Evolutionary conservation across 2,113 vertebrate species (phyloP), one percentile per base, ranked within the genome.

Genomic region (Archocentrus centrarchus): DNA sequence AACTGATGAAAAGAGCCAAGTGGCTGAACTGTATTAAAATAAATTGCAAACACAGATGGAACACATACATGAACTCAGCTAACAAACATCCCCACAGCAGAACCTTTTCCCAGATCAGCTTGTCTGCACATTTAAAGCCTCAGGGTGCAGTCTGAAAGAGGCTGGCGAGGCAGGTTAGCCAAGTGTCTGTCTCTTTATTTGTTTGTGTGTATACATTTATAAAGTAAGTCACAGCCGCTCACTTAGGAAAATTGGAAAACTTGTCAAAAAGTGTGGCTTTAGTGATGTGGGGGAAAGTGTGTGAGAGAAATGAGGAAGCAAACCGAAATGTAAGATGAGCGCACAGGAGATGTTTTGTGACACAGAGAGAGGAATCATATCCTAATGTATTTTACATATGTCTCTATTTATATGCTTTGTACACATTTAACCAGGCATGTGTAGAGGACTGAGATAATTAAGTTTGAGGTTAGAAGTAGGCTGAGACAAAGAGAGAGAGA

Each of bases 1-100:
- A 41, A 20, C n/a, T 78, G 59, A 75, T 83, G 73, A 89, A 90
- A 89, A 18, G 32, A 64, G 44, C 59, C 75, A 53, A 85, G 82
- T 22, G 57, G 55, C 80, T 87, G 84, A 85, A 85, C 59, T 79
- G 75, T 61, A 76, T 89, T 89, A 77, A 73, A 81, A 81, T 81
- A 80, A 89, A 89, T 30, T 79, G 86, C 77, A 89, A 91, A 91
- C 86, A 87, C 82, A 89, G 81, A 89, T 82, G 83, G 84, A 75
- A 55, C 32, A 22, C 35, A 53, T 44, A 47, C 63, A 73, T 7
- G 27, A 75, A 64, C 75, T 57, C 64, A 59, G 61, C 66, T 83
- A 79, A 85, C 87, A 86, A 82, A 83, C 83, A 82, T 80, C 53
- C 60, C 44, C 59, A 75, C 22, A 77, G 32, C 77, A 75, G 64